A percentile compares a stretch with the other conserved stretches of the same genome.
Evolutionary conservation across 2,797 vertebrate species (phyloP).

Genomic region (Xiphorhynchus erythropygius): DNA sequence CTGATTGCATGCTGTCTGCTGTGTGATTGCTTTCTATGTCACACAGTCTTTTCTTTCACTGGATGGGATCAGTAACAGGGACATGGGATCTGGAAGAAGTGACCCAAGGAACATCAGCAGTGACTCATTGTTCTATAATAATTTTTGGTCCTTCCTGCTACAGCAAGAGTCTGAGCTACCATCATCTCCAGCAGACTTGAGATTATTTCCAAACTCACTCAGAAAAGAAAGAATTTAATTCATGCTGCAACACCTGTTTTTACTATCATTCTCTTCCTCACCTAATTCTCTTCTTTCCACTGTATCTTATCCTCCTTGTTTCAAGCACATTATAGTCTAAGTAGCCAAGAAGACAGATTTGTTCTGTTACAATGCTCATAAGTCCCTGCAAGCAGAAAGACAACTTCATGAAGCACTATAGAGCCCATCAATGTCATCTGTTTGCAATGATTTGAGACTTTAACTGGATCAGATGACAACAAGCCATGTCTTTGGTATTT

Average conservation of each 20-base stretch:
- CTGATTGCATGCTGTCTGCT: neutral
- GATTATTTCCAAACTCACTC: neutral
- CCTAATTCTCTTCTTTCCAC: neutral
- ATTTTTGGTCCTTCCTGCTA: neutral
- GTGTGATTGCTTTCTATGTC: neutral
- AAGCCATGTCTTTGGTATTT: neutral
- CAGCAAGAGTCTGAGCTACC: neutral
- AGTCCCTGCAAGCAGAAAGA: neutral
- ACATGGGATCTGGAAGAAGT: neutral
- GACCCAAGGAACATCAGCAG: neutral
- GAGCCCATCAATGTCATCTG: neutral
- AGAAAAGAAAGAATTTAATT: neutral
- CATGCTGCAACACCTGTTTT: neutral
- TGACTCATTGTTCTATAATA: neutral
- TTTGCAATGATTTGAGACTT: neutral
- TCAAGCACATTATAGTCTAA: neutral
- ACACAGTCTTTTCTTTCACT: neutral
- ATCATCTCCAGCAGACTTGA: neutral
- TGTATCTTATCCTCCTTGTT: neutral
- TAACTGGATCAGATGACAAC: neutral
- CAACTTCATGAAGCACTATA: neutral
- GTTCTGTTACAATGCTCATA: neutral
- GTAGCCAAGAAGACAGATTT: neutral
- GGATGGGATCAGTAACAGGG: neutral
- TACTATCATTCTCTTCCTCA: neutral